Evolutionary conservation across 2,113 vertebrate species (phyloP).

Genomic region (Eurystomus gularis): DNA sequence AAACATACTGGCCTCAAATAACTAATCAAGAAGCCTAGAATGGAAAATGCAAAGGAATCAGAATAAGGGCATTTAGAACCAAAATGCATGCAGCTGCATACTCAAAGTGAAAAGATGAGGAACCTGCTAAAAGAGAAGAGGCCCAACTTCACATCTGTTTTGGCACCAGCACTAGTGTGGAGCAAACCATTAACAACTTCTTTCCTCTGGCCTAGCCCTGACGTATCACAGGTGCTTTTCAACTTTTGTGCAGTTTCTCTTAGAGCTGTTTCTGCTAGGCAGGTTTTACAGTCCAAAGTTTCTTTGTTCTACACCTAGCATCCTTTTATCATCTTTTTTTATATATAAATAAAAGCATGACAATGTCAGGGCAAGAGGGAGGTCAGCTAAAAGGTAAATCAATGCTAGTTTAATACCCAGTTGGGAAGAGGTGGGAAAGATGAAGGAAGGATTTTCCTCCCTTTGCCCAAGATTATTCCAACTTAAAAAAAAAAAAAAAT

Average conservation of each 20-base stretch:
- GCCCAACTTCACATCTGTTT: background rate
- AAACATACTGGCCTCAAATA: background rate
- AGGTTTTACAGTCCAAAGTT: background rate
- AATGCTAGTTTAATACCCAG: background rate
- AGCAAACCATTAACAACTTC: background rate
- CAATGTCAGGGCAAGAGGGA: background rate
- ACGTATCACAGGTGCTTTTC: background rate
- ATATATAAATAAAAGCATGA: background rate
- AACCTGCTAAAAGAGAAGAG: background rate
- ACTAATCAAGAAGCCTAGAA: background rate
- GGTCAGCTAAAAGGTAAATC: background rate
- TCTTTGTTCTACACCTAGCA: background rate
- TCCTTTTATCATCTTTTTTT: background rate
- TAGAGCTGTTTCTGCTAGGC: background rate
- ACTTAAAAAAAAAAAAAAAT: background rate
- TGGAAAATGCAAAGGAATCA: background rate
- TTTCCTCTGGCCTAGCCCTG: background rate
- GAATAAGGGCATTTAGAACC: background rate
- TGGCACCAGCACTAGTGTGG: background rate
- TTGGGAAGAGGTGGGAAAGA: background rate
- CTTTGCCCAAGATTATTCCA: background rate
- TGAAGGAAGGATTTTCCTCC: background rate
- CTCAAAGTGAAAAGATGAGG: background rate
- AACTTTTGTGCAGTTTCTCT: background rate
- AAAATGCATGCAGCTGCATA: background rate